Base-by-base conservation (phyloP, 2,888 invertebrate species). In the Microctonus aethiopoides region DNA sequence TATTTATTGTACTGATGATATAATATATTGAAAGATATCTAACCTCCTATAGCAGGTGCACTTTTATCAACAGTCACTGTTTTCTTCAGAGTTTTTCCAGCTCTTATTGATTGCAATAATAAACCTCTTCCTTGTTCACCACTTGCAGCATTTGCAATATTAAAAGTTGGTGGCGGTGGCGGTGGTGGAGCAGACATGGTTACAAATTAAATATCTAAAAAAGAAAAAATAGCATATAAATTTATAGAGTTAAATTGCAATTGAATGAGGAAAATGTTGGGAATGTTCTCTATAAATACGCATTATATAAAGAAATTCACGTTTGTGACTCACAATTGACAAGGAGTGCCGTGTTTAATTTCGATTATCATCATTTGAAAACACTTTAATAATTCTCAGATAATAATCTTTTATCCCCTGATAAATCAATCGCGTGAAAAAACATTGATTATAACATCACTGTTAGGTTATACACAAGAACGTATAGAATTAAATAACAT, bases 1-100 rank as follows among this genome's bases (percentile, higher is more conserved):
- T 41, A 54, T n/a, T 10, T 20, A n/a, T n/a, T 26, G 32, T 39
- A 61, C 36, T 39, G 5, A n/a, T 51, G 13, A 39, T 51, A 6
- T 6, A 13, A 67, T 26, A 34, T 59, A n/a, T 22, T 32, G n/a
- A 41, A 52, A 54, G 65, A 70, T 41, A 63, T 77, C 86, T 89
- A 90, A 87, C 95, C 94, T 78, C 91, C 88, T 76, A 95, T 88
- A 62, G 90, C 85, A 0, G 97, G 97, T 64, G 91, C 93, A 90
- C 97, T 97, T 87, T 95, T 94, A 85, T 97, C 97, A 80, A 94
- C 92, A n/a, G 96, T 96, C 0, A 92, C 92, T 66, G 95, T 90
- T 87, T 96, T 96, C 86, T 94, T 96, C 76, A 97, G 88, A 80
- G 90, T 90, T 64, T 92, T 88, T 69, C 96, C 97, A 85, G 93